Evolutionary conservation across 2,113 vertebrate species (phyloP).

Genomic region (Rhineura floridana): DNA sequence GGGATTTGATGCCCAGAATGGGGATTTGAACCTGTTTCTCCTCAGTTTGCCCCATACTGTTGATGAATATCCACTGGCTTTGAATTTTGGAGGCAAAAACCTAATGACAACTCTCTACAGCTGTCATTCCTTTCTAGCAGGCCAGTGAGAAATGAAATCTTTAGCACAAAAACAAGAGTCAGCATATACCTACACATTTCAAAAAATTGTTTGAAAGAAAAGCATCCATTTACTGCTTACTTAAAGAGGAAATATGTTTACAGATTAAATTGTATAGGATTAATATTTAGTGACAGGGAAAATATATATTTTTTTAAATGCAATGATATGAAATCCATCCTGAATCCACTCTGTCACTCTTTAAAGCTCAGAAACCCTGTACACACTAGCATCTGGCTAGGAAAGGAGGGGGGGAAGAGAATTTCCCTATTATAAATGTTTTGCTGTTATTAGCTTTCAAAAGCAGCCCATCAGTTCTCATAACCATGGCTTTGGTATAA

Average conservation of each 20-base stretch:
- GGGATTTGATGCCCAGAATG: too few relatives aligned
- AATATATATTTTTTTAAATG: constrained; percentile 17
- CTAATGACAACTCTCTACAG: background rate
- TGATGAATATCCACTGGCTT: background rate
- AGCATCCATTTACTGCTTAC: background rate
- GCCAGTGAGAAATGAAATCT: background rate
- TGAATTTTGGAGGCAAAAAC: background rate
- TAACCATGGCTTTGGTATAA: constrained; percentile 4
- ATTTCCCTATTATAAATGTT: constrained; percentile 7
- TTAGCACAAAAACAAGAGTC: background rate
- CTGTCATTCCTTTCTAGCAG: background rate
- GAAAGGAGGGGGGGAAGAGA: too few relatives aligned
- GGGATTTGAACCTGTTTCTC: too few relatives aligned
- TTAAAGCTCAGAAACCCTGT: constrained; percentile 1
- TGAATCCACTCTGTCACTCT: constrained; percentile 26
- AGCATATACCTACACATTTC: background rate
- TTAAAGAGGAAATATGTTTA: background rate
- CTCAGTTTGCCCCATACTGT: background rate
- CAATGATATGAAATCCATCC: background rate
- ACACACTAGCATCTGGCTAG: constrained; percentile 10
- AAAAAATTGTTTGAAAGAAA: background rate
- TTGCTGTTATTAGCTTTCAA: constrained; percentile 45
- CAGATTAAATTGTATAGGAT: background rate
- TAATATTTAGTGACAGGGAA: constrained; percentile 21
- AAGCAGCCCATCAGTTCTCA: constrained; percentile 37